These are phyloP conservation scores for Malurus melanocephalus DNA, from an alignment of 2,113 vertebrate genomes.

Conservation along the genomic window DNA sequence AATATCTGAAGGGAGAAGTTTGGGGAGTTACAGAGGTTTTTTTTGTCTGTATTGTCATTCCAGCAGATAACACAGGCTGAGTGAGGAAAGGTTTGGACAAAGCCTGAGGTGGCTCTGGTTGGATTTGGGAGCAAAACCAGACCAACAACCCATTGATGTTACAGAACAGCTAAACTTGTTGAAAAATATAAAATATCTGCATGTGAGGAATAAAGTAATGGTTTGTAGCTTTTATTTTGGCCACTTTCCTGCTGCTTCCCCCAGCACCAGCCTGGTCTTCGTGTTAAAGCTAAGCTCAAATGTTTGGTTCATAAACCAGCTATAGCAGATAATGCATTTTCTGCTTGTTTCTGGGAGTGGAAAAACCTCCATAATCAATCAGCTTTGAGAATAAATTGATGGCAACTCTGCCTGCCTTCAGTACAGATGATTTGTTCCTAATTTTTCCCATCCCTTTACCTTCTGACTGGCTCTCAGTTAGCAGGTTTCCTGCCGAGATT, in stretches of 20 bases:
- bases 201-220: background rate
- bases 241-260: background rate
- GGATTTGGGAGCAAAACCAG: background rate
- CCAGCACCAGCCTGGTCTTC: background rate
- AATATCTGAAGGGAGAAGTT: background rate
- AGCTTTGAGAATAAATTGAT: background rate
- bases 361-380: background rate
- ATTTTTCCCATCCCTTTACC: background rate
- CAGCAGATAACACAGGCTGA: background rate
- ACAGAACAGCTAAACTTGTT: background rate
- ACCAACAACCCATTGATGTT: accelerated
- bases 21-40: background rate
- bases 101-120: background rate
- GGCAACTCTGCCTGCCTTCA: background rate
- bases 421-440: background rate
- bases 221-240: background rate
- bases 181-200: background rate
- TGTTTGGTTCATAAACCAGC: background rate
- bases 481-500: background rate
- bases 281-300: background rate
- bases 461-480: background rate
- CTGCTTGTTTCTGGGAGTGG: background rate
- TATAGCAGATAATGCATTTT: background rate
- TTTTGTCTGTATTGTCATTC: background rate
- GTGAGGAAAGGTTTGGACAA: background rate